Percentiles rank a stretch among this genome's conserved stretches.
phyloP scores from a whole-genome alignment of 2,888 invertebrate species.

The Sepiola atlantica region DNA sequence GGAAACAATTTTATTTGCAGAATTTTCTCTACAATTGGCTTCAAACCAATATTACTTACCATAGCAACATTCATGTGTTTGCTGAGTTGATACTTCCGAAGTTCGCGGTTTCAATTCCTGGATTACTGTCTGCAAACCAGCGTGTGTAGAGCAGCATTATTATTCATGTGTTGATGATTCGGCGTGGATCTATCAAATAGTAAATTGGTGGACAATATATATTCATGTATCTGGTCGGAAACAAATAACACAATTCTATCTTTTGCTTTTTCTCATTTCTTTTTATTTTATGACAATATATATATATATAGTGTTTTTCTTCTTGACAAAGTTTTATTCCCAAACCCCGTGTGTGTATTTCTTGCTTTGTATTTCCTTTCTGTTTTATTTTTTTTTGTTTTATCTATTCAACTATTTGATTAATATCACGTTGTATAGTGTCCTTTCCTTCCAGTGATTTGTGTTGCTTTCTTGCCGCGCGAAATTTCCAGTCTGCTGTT shows the following conservation, averaged over 20 bases:
- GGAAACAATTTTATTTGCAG: too few species aligned
- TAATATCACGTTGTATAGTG: background rate
- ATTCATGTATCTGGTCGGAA: background rate
- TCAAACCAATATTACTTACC: too few species aligned
- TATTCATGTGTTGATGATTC: too few species aligned
- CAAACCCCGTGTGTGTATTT: background rate
- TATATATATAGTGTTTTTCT: background rate
- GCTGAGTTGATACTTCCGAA: too few species aligned
- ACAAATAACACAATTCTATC: background rate
- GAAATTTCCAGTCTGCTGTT: conserved; percentile 22
- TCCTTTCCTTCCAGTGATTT: background rate
- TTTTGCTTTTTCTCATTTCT: too few species aligned
- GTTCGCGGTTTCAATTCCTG: too few species aligned
- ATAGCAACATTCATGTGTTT: too few species aligned
- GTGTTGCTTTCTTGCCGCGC: background rate
- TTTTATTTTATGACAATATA: background rate
- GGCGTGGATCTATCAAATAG: too few species aligned
- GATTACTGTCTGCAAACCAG: too few species aligned
- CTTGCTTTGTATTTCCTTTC: background rate
- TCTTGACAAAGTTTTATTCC: background rate
- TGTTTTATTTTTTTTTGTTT: background rate
- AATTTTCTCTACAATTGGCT: too few species aligned
- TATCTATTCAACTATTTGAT: background rate
- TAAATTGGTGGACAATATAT: background rate
- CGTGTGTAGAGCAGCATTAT: too few species aligned